Base-by-base conservation (phyloP, 2,113 vertebrate species). In the Hucho hucho region DNA sequence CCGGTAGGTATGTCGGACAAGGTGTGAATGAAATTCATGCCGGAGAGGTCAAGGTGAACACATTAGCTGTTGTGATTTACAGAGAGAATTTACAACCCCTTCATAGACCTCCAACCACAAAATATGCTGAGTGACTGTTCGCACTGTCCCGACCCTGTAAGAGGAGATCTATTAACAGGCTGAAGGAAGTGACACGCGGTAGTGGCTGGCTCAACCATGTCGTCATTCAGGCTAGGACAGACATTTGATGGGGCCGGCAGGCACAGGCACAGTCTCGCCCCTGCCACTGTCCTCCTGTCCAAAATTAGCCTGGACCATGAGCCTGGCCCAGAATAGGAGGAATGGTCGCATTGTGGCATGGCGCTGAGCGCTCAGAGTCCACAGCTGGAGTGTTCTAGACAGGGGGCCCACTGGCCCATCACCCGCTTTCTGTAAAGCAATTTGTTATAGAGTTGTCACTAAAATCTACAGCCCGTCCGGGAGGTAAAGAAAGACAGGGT, bases 361-460 rank as follows among this genome's bases (percentile, higher is more conserved):
- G 66, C 56, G 59, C 69, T 73, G 78, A 85, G 83, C 79, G 81
- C 75, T 72, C 64, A 72, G 81, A 81, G 70, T 83, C 79, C 87
- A 87, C 89, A 90, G 86, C 89, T 89, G 87, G 89, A 87, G 85
- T 79, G 75, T 83, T 80, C 25, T 24, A 72, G 86, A 73, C 9
- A 37, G 64, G 6, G 46, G 69, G 74, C 80, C 78, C 73, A 81
- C 9, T 72, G 77, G 77, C 61, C 80, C 78, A 74, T 89, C 87
- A 90, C 88, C 86, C 90, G 84, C 83, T 89, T 77, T 64, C 76
- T 79, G 78, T 84, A 89, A 90, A 89, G 87, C 89, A 86, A 85
- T 91, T 87, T 93, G 90, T 91, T 90, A 91, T 80, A 79, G 86
- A 88, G 89, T 87, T 91, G 89, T 90, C 89, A 89, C 75, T 81